Evolutionary conservation across 2,113 vertebrate species (phyloP), one percentile per base, ranked within the genome.

Genomic region (Actenoides hombroni): DNA sequence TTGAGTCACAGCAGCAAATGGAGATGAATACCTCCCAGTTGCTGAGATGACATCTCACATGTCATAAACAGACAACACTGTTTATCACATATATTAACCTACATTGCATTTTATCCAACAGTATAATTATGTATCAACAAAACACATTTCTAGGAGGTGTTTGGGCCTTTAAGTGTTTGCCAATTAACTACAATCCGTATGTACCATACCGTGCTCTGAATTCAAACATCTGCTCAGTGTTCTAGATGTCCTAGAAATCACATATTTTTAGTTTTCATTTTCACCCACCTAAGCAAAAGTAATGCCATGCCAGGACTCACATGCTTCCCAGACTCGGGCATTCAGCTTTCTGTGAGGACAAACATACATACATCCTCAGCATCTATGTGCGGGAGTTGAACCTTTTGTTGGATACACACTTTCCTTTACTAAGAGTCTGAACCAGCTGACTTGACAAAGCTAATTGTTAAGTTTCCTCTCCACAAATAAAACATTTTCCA

Each of bases 401-500:
- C 21, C 9, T 61, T 93, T 81, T 3, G 5, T 77, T 2, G 1
- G 60, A 25, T 39, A 86, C 29, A 67, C 10, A 15, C 8, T 90
- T 81, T 35, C 56, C 14, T 81, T 70, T 54, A 80, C 64, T 28
- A 48, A 78, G 42, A 19, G 24, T 70, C 56, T 75, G 88, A 88
- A 67, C 46, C 63, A 71, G 56, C 35, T 93, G 85, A 94, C 35
- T 80, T 71, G 64, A 67, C 86, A 92, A 91, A 95, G 23, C 5
- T 77, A 49, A 90, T 88, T 94, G 78, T 96, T 40, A 70, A 51
- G 19, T 88, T 83, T 83, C 9, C 18, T 64, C 57, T 78, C 56
- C 23, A 51, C 29, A 70, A 80, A 92, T 51, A 83, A 88, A 94
- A 67, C 44, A 71, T 75, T 83, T 88, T 75, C 31, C 39, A 44